A percentile compares a stretch with the other conserved stretches of the same genome.
Conservation (phyloP, 2,797 vertebrate genomes). For the Iguana delicatissima region DNA sequence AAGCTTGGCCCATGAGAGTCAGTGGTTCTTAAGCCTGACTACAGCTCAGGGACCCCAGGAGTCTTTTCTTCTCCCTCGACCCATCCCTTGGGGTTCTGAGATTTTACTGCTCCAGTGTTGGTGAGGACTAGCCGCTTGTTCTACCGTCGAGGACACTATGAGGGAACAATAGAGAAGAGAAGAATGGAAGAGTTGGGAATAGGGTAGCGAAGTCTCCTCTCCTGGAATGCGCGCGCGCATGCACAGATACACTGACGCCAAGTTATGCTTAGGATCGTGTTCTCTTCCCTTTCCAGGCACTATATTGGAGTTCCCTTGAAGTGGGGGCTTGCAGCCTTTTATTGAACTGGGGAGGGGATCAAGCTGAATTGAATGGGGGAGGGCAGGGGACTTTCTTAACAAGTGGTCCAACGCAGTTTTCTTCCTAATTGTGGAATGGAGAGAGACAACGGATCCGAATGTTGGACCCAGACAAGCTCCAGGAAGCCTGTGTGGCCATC, state of each 20-base stretch:
- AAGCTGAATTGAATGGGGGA: too few species aligned
- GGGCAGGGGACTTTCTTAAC: neutral
- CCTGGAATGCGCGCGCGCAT: neutral
- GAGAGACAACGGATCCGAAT: neutral
- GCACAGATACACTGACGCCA: neutral
- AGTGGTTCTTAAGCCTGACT: neutral
- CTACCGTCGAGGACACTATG: too few species aligned
- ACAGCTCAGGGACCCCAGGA: neutral
- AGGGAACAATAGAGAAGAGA: too few species aligned
- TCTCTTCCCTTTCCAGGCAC: neutral
- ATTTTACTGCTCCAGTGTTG: neutral
- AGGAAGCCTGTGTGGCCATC: neutral
- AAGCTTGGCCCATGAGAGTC: neutral
- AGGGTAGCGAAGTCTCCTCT: neutral
- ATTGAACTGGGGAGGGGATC: too few species aligned
- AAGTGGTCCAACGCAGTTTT: too few species aligned
- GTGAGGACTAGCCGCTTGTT: too few species aligned
- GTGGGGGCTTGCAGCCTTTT: too few species aligned
- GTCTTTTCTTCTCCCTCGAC: neutral
- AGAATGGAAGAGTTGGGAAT: neutral
- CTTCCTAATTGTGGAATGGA: neutral
- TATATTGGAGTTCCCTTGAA: too few species aligned
- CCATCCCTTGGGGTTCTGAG: too few species aligned
- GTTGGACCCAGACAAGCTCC: neutral
- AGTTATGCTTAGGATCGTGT: neutral